Evolutionary conservation across 2,888 invertebrate genomes (phyloP).

Genomic region (Diaprepes abbreviatus): DNA sequence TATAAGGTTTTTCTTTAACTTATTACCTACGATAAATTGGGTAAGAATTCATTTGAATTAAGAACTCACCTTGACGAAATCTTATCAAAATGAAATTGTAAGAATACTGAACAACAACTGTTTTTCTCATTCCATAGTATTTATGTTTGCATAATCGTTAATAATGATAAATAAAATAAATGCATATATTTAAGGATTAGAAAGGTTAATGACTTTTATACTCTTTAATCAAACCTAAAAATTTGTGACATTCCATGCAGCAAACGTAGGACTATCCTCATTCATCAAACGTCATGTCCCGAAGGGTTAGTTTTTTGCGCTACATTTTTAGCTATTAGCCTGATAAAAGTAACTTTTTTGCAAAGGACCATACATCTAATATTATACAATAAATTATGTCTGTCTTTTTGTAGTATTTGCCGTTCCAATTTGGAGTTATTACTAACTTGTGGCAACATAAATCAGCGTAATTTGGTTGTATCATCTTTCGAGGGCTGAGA

Average conservation of each 20-base stretch:
- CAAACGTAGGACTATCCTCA: conserved; percentile 66
- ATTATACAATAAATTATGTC: conserved; percentile 4
- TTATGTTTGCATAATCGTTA: neutral
- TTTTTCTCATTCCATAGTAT: too few relatives aligned
- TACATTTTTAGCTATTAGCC: conserved; percentile 40
- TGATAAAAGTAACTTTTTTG: conserved; percentile 29
- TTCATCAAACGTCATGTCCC: conserved; percentile 64
- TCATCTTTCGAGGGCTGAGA: too few relatives aligned
- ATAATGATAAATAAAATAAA: neutral
- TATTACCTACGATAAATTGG: too few relatives aligned
- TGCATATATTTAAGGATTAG: neutral
- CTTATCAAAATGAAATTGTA: too few relatives aligned
- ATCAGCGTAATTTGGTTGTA: too few relatives aligned
- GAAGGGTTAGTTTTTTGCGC: conserved; percentile 65
- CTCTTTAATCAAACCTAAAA: neutral
- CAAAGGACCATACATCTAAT: conserved; percentile 14
- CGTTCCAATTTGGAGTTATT: too few relatives aligned
- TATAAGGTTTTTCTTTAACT: too few relatives aligned
- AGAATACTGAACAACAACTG: too few relatives aligned
- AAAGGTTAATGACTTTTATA: neutral
- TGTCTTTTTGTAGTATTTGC: too few relatives aligned
- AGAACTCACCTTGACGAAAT: too few relatives aligned
- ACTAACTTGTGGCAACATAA: too few relatives aligned
- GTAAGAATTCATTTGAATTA: too few relatives aligned
- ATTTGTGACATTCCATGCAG: conserved; percentile 64